Base-by-base conservation (phyloP, 2,797 vertebrate species). In the Epinephelus coioides region DNA sequence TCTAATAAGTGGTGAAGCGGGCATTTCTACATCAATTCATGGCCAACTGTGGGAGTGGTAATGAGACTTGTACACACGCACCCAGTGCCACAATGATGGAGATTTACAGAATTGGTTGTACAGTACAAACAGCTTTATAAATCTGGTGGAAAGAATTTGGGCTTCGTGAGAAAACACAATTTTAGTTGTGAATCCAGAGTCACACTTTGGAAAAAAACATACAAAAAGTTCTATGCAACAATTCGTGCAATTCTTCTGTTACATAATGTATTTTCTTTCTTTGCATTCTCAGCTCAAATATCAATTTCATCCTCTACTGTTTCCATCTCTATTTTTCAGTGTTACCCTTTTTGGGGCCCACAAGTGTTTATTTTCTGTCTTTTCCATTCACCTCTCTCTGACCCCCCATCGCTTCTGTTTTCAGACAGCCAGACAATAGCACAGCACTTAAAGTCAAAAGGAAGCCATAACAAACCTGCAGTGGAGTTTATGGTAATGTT, bases 341-440 rank as follows among this genome's bases (percentile, higher is more conserved):
- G 25, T 61, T 13, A 2, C 6, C 46, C 27, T 30, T 68, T 21
- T 49, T 46, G 47, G 51, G 57, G 57, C 34, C 18, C 25, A 27
- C 46, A 76, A 43, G 30, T 76, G 55, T 49, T 76, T n/a, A 30
- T 62, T 49, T 57, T 72, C 57, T 27, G 23, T 67, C 40, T 70
- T 53, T 71, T 49, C 47, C 30, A 3, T 46, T 70, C 66, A 60
- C 55, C 63, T 49, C n/a, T n/a, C 47, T 51, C n/a, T 65, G 76
- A 64, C 69, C 30, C 34, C 55, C 63, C 46, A 66, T 27, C 53
- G 73, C 65, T 64, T 49, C 56, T 72, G 50, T 69, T 78, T 57
- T 72, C 72, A 55, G 43, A 71, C 76, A 59, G 46, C 1, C 8
- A 79, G 49, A 68, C 66, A 70, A 64, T 18, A 19, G 11, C 63